phyloP scores from a whole-genome alignment of 2,888 invertebrate species.

The Caenorhabditis auriculariae region DNA sequence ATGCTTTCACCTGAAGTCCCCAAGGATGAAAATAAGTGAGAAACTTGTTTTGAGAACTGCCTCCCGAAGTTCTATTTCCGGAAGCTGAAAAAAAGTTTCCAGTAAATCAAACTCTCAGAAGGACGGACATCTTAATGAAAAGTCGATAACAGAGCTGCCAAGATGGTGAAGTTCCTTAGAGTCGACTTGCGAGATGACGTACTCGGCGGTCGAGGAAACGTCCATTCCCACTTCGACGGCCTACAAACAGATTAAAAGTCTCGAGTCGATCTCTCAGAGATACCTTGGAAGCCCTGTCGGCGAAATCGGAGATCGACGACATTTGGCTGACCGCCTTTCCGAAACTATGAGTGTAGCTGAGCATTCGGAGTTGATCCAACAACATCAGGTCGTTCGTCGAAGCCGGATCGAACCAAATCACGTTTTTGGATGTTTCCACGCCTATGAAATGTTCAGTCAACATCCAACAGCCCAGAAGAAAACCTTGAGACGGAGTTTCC shows the following conservation, averaged over 20 bases:
- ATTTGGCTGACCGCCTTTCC: slow-evolving; percentile 28
- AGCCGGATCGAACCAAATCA: slow-evolving; percentile 26
- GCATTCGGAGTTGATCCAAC: slow-evolving; percentile 25
- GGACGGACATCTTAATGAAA: slow-evolving; percentile 18
- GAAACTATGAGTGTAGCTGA: slow-evolving; percentile 17
- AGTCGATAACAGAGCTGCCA: slow-evolving; percentile 34
- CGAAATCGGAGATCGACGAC: slow-evolving; percentile 23
- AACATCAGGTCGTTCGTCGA: slow-evolving; percentile 20
- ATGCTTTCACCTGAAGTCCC: slow-evolving; percentile 46
- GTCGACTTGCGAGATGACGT: slow-evolving; percentile 43
- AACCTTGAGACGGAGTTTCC: no score
- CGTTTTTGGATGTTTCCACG: slow-evolving; percentile 5
- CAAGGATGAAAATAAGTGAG: slow-evolving; percentile 52
- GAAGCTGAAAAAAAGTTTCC: not conserved
- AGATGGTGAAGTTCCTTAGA: slow-evolving; percentile 40
- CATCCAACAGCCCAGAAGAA: no score
- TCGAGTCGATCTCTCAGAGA: no score
- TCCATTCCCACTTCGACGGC: slow-evolving; percentile 6
- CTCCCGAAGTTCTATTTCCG: not conserved
- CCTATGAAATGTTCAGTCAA: not conserved
- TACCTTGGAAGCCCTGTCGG: slow-evolving; percentile 8
- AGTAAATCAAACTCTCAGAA: not conserved
- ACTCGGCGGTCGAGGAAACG: slow-evolving; percentile 24
- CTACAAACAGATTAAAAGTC: not conserved
- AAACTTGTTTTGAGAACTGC: slow-evolving; percentile 5